phyloP scores from a whole-genome alignment of 2,113 vertebrate genomes.

The Xyrauchen texanus region DNA sequence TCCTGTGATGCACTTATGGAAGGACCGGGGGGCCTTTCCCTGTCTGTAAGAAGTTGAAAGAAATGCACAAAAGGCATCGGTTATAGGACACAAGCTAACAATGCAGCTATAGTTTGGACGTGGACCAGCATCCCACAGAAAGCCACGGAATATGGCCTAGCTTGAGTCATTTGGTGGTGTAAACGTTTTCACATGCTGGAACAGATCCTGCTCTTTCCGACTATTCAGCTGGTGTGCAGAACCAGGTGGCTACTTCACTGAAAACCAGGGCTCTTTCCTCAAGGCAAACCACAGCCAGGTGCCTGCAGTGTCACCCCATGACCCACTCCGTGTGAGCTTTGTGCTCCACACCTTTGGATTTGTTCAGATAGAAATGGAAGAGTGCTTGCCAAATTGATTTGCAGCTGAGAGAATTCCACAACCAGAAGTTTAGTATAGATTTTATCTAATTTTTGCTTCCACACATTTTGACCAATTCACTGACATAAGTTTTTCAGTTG shows the following conservation, averaged over 20 bases:
- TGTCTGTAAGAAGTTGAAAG: slow-evolving; percentile 70
- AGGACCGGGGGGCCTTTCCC: slow-evolving; percentile 75
- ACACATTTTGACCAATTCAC: too few relatives aligned
- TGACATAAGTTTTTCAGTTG: too few relatives aligned
- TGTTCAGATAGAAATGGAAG: background rate
- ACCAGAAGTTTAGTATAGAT: background rate
- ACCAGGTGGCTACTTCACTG: slow-evolving; percentile 23
- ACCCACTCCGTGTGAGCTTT: background rate
- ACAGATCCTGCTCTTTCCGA: slow-evolving; percentile 17
- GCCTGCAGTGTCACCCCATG: slow-evolving; percentile 13
- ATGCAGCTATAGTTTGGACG: slow-evolving; percentile 13
- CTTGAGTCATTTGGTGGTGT: slow-evolving; percentile 27
- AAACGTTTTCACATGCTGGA: slow-evolving; percentile 34
- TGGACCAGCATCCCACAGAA: slow-evolving; percentile 11
- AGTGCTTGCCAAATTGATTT: too few relatives aligned
- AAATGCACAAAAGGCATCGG: slow-evolving; percentile 18
- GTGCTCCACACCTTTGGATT: slow-evolving; percentile 14
- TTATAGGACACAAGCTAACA: slow-evolving; percentile 14
- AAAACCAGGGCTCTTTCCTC: slow-evolving; percentile 11
- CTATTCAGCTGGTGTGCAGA: slow-evolving; percentile 18
- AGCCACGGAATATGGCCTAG: background rate
- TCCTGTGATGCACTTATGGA: slow-evolving; percentile 85
- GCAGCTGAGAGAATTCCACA: too few relatives aligned
- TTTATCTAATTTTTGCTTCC: background rate
- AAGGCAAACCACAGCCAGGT: slow-evolving; percentile 36